A percentile compares a stretch with the other conserved stretches of the same genome.
phyloP scores from a whole-genome alignment of 2,888 invertebrate genomes.

The Drosophila affinis region DNA sequence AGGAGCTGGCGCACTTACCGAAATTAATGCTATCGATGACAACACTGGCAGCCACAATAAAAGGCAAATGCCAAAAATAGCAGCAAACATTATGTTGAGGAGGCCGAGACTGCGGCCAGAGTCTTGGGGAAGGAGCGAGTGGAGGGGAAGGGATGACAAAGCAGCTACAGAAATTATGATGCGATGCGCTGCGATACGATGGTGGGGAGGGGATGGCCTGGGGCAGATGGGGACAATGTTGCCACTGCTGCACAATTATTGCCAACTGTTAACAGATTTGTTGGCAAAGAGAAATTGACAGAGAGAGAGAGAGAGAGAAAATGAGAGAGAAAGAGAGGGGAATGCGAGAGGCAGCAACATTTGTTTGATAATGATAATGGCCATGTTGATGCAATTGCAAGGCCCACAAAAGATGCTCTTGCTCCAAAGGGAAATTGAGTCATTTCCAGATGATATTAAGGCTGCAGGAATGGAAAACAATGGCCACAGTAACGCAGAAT shows the following conservation, averaged over 20 bases:
- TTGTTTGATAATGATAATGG: slow-evolving; percentile 75
- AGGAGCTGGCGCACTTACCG: slow-evolving; percentile 45
- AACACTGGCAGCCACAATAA: slow-evolving; percentile 73
- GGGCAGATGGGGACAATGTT: slow-evolving; percentile 38
- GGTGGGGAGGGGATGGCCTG: slow-evolving; percentile 3
- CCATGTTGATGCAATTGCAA: slow-evolving; percentile 52
- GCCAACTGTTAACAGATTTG: slow-evolving; percentile 84
- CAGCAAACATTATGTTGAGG: slow-evolving; percentile 19
- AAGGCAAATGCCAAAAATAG: slow-evolving; percentile 58
- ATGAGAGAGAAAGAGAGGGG: neutral
- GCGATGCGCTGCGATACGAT: slow-evolving; percentile 17
- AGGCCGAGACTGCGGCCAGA: neutral
- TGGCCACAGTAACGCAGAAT: neutral
- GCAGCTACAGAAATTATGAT: slow-evolving; percentile 76
- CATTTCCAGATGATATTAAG: slow-evolving; percentile 46
- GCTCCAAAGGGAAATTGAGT: slow-evolving; percentile 52
- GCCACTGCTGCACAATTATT: slow-evolving; percentile 80
- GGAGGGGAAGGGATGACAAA: slow-evolving; percentile 17
- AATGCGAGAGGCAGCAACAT: slow-evolving; percentile 34
- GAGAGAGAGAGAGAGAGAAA: neutral
- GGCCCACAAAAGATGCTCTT: slow-evolving; percentile 31
- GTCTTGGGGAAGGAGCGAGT: too few species aligned
- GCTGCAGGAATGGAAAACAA: neutral
- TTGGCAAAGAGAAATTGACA: slow-evolving; percentile 55
- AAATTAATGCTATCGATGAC: slow-evolving; percentile 80